phyloP scores from a whole-genome alignment of 2,797 vertebrate species.

The Gymnothorax javanicus region DNA sequence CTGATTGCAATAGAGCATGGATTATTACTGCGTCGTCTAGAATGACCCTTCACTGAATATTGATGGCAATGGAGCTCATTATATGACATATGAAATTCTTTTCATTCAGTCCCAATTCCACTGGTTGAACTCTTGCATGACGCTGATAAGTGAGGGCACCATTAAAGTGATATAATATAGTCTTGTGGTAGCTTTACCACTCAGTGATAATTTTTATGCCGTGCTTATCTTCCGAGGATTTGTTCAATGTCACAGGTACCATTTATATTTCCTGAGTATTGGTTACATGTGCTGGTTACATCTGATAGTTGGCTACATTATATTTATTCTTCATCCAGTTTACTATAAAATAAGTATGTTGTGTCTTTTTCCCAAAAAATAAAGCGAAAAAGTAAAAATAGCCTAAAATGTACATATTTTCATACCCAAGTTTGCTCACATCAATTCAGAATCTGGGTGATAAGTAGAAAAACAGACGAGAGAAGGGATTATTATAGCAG shows the following conservation, averaged over 20 bases:
- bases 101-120: not conserved
- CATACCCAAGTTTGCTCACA: not conserved
- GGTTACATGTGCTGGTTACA: not conserved
- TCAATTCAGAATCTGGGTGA: not conserved
- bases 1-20: constrained; percentile 43
- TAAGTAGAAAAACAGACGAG: not conserved
- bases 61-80: constrained; percentile 12
- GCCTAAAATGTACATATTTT: not conserved
- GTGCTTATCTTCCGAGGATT: not conserved
- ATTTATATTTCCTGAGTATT: not conserved
- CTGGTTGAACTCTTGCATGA: constrained; percentile 2
- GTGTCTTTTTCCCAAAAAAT: not conserved
- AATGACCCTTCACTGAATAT: constrained; percentile 23
- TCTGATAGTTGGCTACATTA: not conserved
- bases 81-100: constrained; percentile 34
- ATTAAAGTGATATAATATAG: not conserved
- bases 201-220: not conserved
- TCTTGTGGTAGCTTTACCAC: not conserved
- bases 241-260: not conserved
- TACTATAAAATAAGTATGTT: not conserved
- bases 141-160: not conserved
- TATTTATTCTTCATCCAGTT: not conserved
- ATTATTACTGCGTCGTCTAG: constrained; percentile 54
- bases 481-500: not conserved
- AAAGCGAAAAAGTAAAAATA: not conserved